Evolutionary conservation across 2,113 vertebrate genomes (phyloP), one percentile per base, ranked within the genome.

Genomic region (Myrmecobius fasciatus): DNA sequence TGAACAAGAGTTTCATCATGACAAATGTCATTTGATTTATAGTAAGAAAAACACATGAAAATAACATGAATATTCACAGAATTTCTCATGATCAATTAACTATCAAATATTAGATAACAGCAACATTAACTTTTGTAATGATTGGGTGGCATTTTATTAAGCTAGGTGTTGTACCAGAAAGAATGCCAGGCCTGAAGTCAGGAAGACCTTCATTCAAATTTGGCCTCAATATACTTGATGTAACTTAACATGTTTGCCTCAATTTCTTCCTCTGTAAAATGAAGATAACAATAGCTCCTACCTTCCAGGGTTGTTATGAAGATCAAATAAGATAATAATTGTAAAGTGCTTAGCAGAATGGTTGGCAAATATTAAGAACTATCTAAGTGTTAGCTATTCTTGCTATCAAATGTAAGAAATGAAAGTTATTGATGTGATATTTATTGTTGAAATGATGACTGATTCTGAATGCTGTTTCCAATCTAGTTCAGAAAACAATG

Each of bases 11-110:
- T 91, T 96, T 53, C 1, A 28, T 31, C 94, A 88, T 89, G 26
- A 88, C 91, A 17, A 91, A 4, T 94, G 91, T 90, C 47, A 91
- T 26, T 91, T 90, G 48, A 92, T 60, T 88, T 95, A 94, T 93
- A 94, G 36, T 2, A 94, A 60, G 28, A 92, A n/a, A 49, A 92
- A 7, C 11, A 24, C 28, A 36, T 60, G 49, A 8, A 53, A 91
- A 95, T 91, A 91, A 3, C 92, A 31, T 60, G 56, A 60, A 20
- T 20, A 20, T 75, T n/a, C 36, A 75, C 60, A 75, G 14, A 75
- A 75, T 75, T n/a, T 60, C 28, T 67, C 31, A 67, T 67, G 28
- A 60, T 60, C 10, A 31, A 60, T 60, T 67, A 36, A 14, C 9
- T 36, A 14, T 67, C 31, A 67, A 67, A 36, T 14, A 56, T 10